Conservation (phyloP, 2,113 vertebrate genomes). For the Lota lota region DNA sequence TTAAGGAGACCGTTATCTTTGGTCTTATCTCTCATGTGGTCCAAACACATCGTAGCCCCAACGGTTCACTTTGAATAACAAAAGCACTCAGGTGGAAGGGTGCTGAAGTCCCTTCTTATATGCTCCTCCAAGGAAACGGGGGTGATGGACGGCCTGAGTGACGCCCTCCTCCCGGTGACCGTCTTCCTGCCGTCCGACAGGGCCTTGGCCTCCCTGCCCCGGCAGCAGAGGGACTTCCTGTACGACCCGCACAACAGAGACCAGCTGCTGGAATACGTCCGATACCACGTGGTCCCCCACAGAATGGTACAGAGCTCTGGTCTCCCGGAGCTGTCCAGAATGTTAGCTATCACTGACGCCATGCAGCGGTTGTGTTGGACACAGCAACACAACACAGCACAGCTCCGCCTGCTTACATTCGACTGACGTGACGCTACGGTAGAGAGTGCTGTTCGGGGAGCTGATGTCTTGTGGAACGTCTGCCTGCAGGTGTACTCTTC, state of each 20-base stretch:
- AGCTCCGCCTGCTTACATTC: too few species aligned
- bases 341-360: too few species aligned
- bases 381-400: too few species aligned
- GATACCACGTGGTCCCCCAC: constrained; percentile 83
- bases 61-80: too few species aligned
- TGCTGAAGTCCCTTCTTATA: too few species aligned
- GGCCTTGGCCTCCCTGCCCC: constrained; percentile 74
- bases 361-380: too few species aligned
- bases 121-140: constrained; percentile 76
- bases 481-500: constrained; percentile 59
- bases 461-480: not conserved
- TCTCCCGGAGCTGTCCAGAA: too few species aligned
- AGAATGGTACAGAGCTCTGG: too few species aligned
- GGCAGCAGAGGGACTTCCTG: constrained; percentile 83
- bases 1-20: not conserved
- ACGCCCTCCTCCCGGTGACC: constrained; percentile 78
- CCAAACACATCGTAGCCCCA: too few species aligned
- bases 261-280: constrained; percentile 82
- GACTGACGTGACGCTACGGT: too few species aligned
- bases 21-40: too few species aligned
- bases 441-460: not conserved
- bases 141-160: constrained; percentile 71
- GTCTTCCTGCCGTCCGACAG: constrained; percentile 85
- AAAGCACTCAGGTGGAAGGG: too few species aligned
- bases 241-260: constrained; percentile 74